Evolutionary conservation across 2,888 invertebrate species (phyloP).

Genomic region (Pristionchus japonicus): DNA sequence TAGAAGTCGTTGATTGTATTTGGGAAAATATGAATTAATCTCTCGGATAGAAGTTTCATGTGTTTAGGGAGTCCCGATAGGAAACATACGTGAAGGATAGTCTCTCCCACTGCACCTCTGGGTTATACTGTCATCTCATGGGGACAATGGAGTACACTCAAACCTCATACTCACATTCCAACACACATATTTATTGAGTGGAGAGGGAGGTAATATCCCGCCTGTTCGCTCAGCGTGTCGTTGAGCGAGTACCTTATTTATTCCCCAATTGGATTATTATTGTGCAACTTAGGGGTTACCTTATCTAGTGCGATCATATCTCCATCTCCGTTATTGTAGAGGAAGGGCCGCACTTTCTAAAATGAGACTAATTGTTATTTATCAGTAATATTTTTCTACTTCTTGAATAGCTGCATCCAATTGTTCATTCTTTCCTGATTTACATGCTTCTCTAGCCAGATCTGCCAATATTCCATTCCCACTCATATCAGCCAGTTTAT

Average conservation of each 20-base stretch:
- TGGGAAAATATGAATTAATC: constrained; percentile 92
- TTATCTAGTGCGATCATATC: constrained; percentile 64
- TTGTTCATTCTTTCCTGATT: constrained; percentile 55
- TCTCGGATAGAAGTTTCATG: constrained; percentile 85
- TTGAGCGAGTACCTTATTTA: constrained; percentile 55
- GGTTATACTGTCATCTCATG: background rate
- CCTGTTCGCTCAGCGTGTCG: constrained; percentile 69
- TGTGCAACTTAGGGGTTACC: too few species aligned
- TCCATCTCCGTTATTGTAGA: constrained; percentile 69
- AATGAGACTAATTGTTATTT: background rate
- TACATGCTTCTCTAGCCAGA: constrained; percentile 64
- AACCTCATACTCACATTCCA: constrained; percentile 60
- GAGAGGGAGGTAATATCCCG: constrained; percentile 49
- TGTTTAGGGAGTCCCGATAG: constrained; percentile 67
- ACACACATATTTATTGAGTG: constrained; percentile 65
- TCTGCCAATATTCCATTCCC: constrained; percentile 66
- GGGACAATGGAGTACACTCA: background rate
- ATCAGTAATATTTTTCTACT: constrained; percentile 51
- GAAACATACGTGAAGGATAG: constrained; percentile 89
- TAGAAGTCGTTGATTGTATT: constrained; percentile 84
- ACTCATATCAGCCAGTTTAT: constrained; percentile 65
- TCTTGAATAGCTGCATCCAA: constrained; percentile 62
- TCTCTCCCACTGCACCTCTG: constrained; percentile 93
- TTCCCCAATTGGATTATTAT: too few species aligned
- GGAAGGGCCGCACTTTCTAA: constrained; percentile 67